Evolutionary conservation across 2,797 vertebrate species (phyloP), one percentile per base, ranked within the genome.

Genomic region (Microhierax caerulescens): DNA sequence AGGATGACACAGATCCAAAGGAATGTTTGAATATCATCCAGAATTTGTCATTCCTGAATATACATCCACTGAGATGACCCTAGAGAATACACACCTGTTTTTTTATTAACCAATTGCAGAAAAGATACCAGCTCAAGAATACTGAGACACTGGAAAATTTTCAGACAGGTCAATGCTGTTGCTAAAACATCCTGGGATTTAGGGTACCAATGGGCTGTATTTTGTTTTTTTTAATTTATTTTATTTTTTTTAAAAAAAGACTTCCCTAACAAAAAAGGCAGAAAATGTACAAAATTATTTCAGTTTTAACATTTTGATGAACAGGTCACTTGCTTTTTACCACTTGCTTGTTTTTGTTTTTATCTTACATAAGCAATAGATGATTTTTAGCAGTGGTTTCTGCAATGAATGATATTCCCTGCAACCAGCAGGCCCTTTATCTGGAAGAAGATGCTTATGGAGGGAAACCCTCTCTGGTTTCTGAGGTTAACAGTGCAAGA

Each of bases 1-100:
- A 97, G 96, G 80, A 97, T 95, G 94, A 96, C 90, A 95, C 7
- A 36, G 81, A 77, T 87, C 75, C 85, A 93, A 77, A 93, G 39
- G 90, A 95, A 96, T 91, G 82, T 94, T 93, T 93, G 87, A 96
- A 72, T 75, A 47, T n/a, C 36, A 84, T 88, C 67, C 88, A 97
- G 93, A 83, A 88, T 34, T 84, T 95, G 69, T 86, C 75, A 88
- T 81, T 93, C 43, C 43, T 82, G 57, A 94, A 74, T 70, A 85
- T 73, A 92, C 73, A 84, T 92, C 74, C 51, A 78, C 60, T 81
- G 72, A 88, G 39, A 45, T 56, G 91, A 93, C 85, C 65, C 54
- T 75, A 39, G 88, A 93, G 85, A 91, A 93, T 85, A 94, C 45
- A 90, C 75, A 93, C 80, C 88, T 96, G 81, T 43, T 43, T 95